phyloP scores from a whole-genome alignment of 2,888 invertebrate genomes.

The Synergus umbraculus region DNA sequence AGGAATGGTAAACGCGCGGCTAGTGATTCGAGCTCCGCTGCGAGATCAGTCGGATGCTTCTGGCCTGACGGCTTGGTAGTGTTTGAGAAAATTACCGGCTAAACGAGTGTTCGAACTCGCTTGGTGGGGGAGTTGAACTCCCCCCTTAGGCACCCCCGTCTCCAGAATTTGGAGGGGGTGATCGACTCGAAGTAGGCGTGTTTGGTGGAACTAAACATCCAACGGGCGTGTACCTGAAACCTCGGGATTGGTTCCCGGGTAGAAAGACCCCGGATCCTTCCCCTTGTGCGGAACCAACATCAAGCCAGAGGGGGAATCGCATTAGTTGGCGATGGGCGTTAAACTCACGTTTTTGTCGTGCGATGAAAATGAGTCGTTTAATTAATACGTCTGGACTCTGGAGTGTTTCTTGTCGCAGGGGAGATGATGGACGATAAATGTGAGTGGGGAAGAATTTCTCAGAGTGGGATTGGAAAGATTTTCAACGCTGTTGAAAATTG shows the following conservation, averaged over 20 bases:
- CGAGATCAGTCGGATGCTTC: slow-evolving; percentile 68
- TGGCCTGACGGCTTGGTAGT: slow-evolving; percentile 76
- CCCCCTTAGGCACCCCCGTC: slow-evolving; percentile 42
- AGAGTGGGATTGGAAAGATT: slow-evolving; percentile 53
- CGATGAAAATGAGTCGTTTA: slow-evolving; percentile 77
- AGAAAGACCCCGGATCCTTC: slow-evolving; percentile 50
- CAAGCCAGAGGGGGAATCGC: slow-evolving; percentile 57
- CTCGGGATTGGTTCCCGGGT: slow-evolving; percentile 60
- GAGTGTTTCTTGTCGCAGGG: slow-evolving; percentile 63
- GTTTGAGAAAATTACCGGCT: slow-evolving; percentile 77
- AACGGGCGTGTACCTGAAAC: slow-evolving; percentile 58
- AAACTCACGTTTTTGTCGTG: slow-evolving; percentile 72
- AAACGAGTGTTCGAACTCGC: slow-evolving; percentile 66
- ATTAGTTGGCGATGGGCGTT: slow-evolving; percentile 74
- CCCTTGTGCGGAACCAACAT: slow-evolving; percentile 44
- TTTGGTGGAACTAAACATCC: slow-evolving; percentile 53
- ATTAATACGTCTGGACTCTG: slow-evolving; percentile 75
- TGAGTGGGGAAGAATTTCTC: slow-evolving; percentile 44
- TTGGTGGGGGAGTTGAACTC: slow-evolving; percentile 59
- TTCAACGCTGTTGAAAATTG: slow-evolving; percentile 41
- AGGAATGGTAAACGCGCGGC: slow-evolving; percentile 49
- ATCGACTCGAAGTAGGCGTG: slow-evolving; percentile 50
- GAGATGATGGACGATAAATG: slow-evolving; percentile 50
- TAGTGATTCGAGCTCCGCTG: slow-evolving; percentile 48
- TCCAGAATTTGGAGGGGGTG: slow-evolving; percentile 44